These are phyloP conservation scores for Ypsolopha scabrella DNA, from an alignment of 2,888 invertebrate genomes.

Conservation along the genomic window DNA sequence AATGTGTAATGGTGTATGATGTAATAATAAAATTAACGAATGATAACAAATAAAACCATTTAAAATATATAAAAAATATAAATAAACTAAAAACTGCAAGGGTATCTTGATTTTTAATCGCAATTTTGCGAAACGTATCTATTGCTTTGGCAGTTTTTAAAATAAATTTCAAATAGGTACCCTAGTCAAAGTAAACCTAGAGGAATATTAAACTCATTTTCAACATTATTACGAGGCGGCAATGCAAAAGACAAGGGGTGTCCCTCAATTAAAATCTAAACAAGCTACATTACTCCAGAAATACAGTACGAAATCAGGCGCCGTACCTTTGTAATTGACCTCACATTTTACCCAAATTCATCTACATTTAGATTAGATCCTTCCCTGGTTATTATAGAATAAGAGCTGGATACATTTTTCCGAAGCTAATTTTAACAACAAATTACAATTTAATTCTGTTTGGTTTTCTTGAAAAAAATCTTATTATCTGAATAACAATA, in stretches of 20 bases:
- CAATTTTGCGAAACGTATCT: no score
- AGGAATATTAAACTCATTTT: no score
- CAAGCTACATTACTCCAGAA: neutral
- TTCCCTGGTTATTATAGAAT: constrained; percentile 15
- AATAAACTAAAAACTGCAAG: no score
- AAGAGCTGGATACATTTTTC: constrained; percentile 14
- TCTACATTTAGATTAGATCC: constrained; percentile 32
- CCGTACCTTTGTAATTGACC: constrained; percentile 14
- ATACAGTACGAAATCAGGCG: constrained; percentile 6
- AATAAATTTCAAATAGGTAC: neutral
- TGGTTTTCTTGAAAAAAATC: no score
- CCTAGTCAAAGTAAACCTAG: neutral
- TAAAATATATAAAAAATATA: no score
- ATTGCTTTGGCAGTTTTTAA: neutral
- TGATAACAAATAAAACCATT: no score
- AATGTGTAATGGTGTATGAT: no score
- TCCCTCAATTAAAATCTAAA: constrained; percentile 31
- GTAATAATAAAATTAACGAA: no score
- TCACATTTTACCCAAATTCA: constrained; percentile 22
- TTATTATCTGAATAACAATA: no score
- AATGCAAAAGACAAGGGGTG: constrained; percentile 16
- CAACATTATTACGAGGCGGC: neutral
- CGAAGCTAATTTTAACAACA: no score
- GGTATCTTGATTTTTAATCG: no score
- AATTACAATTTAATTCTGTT: no score